phyloP scores from a whole-genome alignment of 1,140 invertebrate species.

The Diachasma alloeum region DNA sequence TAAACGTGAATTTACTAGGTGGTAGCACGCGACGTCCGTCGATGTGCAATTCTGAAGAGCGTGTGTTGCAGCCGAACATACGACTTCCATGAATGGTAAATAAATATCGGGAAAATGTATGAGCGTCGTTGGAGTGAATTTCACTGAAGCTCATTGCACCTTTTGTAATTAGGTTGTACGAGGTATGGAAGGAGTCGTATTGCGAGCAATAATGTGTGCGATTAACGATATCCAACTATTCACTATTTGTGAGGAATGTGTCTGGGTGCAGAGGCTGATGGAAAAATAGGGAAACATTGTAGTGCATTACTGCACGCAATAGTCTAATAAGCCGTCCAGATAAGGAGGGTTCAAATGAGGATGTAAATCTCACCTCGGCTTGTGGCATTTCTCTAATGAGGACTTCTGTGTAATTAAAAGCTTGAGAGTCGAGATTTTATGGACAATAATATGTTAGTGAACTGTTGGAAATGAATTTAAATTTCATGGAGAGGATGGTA shows the following conservation, averaged over 20 bases:
- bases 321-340: conserved; percentile 48
- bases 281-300: background rate
- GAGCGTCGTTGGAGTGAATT: background rate
- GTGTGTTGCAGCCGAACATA: background rate
- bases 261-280: background rate
- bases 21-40: conserved; percentile 7
- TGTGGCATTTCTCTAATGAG: background rate
- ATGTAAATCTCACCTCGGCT: conserved; percentile 40
- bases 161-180: background rate
- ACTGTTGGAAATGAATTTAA: background rate
- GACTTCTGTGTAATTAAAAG: conserved; percentile 43
- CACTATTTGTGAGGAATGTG: background rate
- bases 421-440: background rate
- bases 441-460: background rate
- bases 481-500: too few relatives aligned
- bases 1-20: conserved; percentile 19
- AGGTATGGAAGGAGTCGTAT: background rate
- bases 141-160: background rate
- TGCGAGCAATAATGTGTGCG: background rate
- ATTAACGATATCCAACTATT: background rate
- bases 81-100: background rate
- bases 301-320: conserved; percentile 44
- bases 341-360: conserved; percentile 36
- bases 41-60: background rate
- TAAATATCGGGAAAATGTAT: background rate